Conservation (phyloP, 1,140 invertebrate species). For the Apis cerana region DNA sequence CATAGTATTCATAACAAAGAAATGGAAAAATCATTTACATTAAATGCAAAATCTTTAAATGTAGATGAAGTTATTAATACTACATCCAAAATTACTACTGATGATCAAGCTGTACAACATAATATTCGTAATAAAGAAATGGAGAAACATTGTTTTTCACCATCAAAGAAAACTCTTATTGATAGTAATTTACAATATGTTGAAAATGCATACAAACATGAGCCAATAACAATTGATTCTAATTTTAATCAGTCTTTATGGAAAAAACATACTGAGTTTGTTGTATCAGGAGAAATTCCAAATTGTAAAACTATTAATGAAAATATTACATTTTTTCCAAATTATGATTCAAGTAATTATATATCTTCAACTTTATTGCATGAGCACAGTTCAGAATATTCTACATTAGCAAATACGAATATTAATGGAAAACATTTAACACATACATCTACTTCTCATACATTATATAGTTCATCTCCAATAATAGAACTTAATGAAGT, state of each 20-base stretch:
- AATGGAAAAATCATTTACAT: not conserved
- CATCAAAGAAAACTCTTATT: not conserved
- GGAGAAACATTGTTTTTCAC: not conserved
- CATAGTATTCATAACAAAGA: too few relatives aligned
- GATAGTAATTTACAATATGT: not conserved
- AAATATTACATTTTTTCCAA: not conserved
- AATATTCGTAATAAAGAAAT: not conserved
- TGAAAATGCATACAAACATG: not conserved
- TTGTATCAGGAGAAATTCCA: not conserved
- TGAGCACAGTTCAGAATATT: not conserved
- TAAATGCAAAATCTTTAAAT: not conserved
- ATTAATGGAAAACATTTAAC: conserved; percentile 15
- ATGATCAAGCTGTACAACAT: too few relatives aligned
- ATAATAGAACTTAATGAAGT: not conserved
- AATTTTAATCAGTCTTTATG: not conserved
- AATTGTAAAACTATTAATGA: not conserved
- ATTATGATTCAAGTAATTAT: not conserved
- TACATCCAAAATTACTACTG: not conserved
- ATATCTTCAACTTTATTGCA: not conserved
- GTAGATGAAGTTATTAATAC: not conserved
- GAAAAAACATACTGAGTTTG: not conserved
- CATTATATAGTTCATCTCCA: not conserved
- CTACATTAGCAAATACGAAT: not conserved
- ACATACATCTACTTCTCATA: not conserved
- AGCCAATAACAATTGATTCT: not conserved